Evolutionary conservation across 2,888 invertebrate species (phyloP), one percentile per base, ranked within the genome.

Genomic region (Watsonalla cultraria): DNA sequence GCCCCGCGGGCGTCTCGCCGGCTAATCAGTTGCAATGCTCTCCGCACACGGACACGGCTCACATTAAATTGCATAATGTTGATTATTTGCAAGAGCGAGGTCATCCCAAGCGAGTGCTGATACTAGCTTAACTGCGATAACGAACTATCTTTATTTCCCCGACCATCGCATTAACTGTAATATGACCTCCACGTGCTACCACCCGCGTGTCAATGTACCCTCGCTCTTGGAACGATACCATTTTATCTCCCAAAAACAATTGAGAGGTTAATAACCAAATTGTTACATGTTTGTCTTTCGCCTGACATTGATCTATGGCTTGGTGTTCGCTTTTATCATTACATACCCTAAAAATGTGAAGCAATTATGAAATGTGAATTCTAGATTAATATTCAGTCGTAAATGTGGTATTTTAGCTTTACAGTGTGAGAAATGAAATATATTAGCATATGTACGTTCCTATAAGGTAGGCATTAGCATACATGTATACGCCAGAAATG

Each of bases 81-180:
- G 60, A 70, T 67, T 66, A 60, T 68, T 71, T 63, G 58, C 65
- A 70, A 73, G 60, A 72, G 63, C 65, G 62, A 70, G 68, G 64
- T 63, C 65, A 59, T 48, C 50, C 54, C 53, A 56, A 54, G 33
- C 45, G 45, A 56, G 59, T 61, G 54, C 53, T 49, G 52, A 49
- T 46, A 45, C 45, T 46, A 47, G 47, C 46, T 47, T 46, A 34
- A 42, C 11, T 37, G 47, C n/a, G 13, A n/a, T 51, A 35, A 14
- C 13, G 8, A 11, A 34, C 47, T 34, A 8, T 34, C 14, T 48
- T 35, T 48, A 48, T 48, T 35, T 8, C 9, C n/a, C 47, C 13
- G 35, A 34, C 13, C 33, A 48, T 48, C 47, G 7, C 8, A 13
- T 13, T 37, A 37, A 42, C 24, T 24, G 4, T 24, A 42, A 8